phyloP scores from a whole-genome alignment of 2,113 vertebrate species.

The Fulmarus glacialis region DNA sequence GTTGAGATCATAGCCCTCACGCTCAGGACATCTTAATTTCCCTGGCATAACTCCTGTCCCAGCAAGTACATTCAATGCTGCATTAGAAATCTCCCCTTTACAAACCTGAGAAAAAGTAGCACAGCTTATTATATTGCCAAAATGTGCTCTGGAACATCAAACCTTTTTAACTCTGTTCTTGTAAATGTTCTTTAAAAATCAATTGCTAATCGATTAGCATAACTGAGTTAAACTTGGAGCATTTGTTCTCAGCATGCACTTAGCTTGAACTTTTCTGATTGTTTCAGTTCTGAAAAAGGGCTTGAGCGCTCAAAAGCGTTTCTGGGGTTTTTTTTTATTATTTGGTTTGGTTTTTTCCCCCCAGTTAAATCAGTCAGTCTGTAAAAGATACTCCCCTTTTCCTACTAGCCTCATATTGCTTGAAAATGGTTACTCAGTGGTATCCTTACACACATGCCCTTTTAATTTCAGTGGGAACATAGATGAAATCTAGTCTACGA shows the following conservation, averaged over 20 bases:
- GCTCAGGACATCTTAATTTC: neutral
- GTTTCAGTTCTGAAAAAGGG: neutral
- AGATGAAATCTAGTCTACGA: neutral
- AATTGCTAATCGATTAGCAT: neutral
- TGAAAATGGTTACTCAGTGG: neutral
- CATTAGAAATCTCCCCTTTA: neutral
- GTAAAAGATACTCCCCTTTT: neutral
- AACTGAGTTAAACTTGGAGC: neutral
- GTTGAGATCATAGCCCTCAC: neutral
- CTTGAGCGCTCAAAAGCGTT: neutral
- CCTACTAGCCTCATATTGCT: neutral
- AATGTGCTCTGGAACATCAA: neutral
- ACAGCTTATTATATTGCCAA: neutral
- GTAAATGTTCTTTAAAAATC: neutral
- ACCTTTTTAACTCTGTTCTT: neutral
- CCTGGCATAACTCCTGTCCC: neutral
- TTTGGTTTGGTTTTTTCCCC: neutral
- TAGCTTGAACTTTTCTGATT: neutral
- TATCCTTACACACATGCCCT: neutral
- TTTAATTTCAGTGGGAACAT: neutral
- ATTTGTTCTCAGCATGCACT: neutral
- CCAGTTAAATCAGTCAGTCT: neutral
- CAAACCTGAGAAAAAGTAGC: neutral
- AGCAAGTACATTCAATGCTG: neutral
- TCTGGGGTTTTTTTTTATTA: neutral